phyloP scores from a whole-genome alignment of 1,140 invertebrate genomes.

The Liolophura sinensis region DNA sequence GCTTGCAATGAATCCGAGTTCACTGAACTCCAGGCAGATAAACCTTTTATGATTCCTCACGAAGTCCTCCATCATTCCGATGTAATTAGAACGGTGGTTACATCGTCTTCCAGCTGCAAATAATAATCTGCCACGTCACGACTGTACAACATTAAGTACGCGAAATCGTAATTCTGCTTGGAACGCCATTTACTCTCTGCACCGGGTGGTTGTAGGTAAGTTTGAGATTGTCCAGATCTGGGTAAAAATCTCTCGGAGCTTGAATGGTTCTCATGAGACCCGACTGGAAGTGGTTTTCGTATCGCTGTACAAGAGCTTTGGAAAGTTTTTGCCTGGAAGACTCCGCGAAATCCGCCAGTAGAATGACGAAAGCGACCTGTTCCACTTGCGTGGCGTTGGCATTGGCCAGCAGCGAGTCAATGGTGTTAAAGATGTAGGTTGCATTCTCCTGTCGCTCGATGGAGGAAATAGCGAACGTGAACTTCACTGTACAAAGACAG shows the following conservation, averaged over 20 bases:
- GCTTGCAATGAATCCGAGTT: slow-evolving; percentile 55
- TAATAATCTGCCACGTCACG: slow-evolving; percentile 44
- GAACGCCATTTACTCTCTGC: slow-evolving; percentile 49
- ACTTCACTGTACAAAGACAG: no score
- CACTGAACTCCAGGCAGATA: slow-evolving; percentile 50
- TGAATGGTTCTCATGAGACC: slow-evolving; percentile 52
- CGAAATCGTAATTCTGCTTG: slow-evolving; percentile 54
- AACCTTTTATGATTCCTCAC: slow-evolving; percentile 34
- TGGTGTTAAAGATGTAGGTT: slow-evolving; percentile 31
- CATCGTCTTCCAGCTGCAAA: slow-evolving; percentile 54
- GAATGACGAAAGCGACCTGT: slow-evolving; percentile 34
- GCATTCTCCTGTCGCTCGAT: slow-evolving; percentile 28
- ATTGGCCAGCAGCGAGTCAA: slow-evolving; percentile 30
- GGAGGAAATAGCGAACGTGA: slow-evolving; percentile 5
- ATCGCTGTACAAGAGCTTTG: slow-evolving; percentile 20
- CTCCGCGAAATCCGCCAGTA: slow-evolving; percentile 33
- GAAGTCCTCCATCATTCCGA: slow-evolving; percentile 38
- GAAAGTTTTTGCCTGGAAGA: slow-evolving; percentile 20
- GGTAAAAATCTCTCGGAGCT: slow-evolving; percentile 43
- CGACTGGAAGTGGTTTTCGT: slow-evolving; percentile 15
- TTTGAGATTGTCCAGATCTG: slow-evolving; percentile 39
- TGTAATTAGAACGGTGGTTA: slow-evolving; percentile 38
- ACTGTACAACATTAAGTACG: slow-evolving; percentile 45
- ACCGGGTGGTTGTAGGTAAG: slow-evolving; percentile 47
- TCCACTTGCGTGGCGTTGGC: slow-evolving; percentile 24